phyloP scores from a whole-genome alignment of 2,888 invertebrate genomes.

The Machimus atricapillus region DNA sequence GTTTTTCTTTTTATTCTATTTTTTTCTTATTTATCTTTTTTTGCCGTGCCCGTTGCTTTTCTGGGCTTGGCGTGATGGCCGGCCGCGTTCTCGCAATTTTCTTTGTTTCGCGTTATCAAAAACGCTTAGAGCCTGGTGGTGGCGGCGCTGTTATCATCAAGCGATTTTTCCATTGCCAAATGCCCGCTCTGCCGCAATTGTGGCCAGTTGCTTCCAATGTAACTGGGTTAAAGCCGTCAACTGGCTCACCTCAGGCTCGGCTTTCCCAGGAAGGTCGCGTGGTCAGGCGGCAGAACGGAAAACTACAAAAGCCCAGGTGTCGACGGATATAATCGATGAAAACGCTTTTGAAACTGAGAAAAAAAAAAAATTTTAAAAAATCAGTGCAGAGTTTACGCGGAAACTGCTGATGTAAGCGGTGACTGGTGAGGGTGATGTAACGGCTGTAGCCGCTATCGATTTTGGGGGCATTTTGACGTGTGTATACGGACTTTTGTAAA shows the following conservation, averaged over 20 bases:
- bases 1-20: background rate
- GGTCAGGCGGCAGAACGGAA: background rate
- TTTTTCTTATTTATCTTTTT: background rate
- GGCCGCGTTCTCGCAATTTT: background rate
- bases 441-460: background rate
- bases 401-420: background rate
- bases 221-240: slow-evolving; percentile 17
- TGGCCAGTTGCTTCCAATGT: background rate
- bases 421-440: background rate
- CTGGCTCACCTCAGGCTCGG: background rate
- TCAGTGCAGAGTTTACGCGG: background rate
- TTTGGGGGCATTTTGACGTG: background rate
- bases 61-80: background rate
- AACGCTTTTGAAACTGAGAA: background rate
- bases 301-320: background rate
- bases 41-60: background rate
- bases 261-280: background rate
- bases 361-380: background rate
- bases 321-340: background rate
- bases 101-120: background rate
- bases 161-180: background rate
- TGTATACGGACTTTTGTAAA: background rate
- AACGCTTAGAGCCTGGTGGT: background rate
- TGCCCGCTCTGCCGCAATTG: background rate
- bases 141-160: background rate